phyloP scores from a whole-genome alignment of 2,888 invertebrate genomes.

The Rhagium mordax region DNA sequence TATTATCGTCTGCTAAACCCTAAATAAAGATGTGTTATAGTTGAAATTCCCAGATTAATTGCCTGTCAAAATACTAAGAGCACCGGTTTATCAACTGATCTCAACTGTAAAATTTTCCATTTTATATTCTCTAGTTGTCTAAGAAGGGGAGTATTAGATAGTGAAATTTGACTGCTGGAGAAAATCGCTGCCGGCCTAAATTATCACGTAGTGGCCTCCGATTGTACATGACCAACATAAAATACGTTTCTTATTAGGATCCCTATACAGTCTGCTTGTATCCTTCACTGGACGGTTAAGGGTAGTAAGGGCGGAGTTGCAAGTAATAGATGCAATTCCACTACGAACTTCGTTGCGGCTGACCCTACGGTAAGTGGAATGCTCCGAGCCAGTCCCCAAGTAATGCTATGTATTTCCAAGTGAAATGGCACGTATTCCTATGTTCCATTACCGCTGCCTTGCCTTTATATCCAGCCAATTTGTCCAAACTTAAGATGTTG shows the following conservation, averaged over 20 bases:
- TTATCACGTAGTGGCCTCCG: too few relatives aligned
- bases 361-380: slow-evolving; percentile 46
- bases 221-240: too few relatives aligned
- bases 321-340: slow-evolving; percentile 51
- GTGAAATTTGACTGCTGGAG: too few relatives aligned
- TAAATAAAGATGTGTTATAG: too few relatives aligned
- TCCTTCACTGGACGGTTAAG: slow-evolving; percentile 5
- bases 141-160: too few relatives aligned
- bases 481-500: slow-evolving; percentile 49
- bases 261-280: background rate
- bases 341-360: slow-evolving; percentile 49
- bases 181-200: too few relatives aligned
- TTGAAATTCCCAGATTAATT: too few relatives aligned
- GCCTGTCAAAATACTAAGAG: too few relatives aligned
- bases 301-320: slow-evolving; percentile 45
- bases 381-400: slow-evolving; percentile 34
- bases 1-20: too few relatives aligned
- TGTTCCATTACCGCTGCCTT: slow-evolving; percentile 46
- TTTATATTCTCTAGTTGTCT: too few relatives aligned
- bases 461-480: slow-evolving; percentile 46
- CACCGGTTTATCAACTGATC: too few relatives aligned
- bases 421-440: slow-evolving; percentile 50
- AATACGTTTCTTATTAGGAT: background rate
- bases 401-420: slow-evolving; percentile 46
- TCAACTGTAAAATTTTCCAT: too few relatives aligned